Percentiles rank a stretch among this genome's conserved stretches.
These are phyloP conservation scores for Arenicola marina DNA, from an alignment of 2,888 invertebrate genomes.

Conservation along the genomic window DNA sequence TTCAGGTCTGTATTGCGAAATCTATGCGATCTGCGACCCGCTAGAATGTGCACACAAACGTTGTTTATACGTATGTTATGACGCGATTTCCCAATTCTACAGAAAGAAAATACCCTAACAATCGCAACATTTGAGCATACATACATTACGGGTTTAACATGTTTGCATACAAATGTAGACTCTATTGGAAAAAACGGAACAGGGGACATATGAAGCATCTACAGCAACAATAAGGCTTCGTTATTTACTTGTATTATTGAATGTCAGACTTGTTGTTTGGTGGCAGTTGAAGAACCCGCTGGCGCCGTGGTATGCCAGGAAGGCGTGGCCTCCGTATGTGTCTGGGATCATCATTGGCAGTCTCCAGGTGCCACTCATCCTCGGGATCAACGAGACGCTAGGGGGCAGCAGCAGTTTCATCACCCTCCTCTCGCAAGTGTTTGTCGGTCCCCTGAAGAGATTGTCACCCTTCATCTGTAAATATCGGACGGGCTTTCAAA, in stretches of 20 bases:
- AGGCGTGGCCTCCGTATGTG: constrained; percentile 40
- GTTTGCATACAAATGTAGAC: too few relatives aligned
- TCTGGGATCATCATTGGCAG: constrained; percentile 36
- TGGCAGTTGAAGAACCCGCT: neutral
- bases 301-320: constrained; percentile 2
- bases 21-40: too few relatives aligned
- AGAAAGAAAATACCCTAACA: too few relatives aligned
- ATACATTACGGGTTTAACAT: too few relatives aligned
- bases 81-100: too few relatives aligned
- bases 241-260: neutral
- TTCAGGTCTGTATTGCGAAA: constrained; percentile 19
- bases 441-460: constrained; percentile 31
- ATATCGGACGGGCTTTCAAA: constrained; percentile 29
- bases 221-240: too few relatives aligned
- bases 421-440: constrained; percentile 35
- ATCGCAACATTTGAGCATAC: too few relatives aligned
- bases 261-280: neutral
- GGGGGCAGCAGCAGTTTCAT: constrained; percentile 38
- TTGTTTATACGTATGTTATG: too few relatives aligned
- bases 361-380: constrained; percentile 40
- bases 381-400: constrained; percentile 35
- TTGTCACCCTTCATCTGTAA: constrained; percentile 32
- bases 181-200: too few relatives aligned
- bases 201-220: too few relatives aligned
- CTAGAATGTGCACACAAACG: too few relatives aligned